Base-by-base conservation (phyloP, 2,888 invertebrate genomes). In the Neoascia interrupta region DNA sequence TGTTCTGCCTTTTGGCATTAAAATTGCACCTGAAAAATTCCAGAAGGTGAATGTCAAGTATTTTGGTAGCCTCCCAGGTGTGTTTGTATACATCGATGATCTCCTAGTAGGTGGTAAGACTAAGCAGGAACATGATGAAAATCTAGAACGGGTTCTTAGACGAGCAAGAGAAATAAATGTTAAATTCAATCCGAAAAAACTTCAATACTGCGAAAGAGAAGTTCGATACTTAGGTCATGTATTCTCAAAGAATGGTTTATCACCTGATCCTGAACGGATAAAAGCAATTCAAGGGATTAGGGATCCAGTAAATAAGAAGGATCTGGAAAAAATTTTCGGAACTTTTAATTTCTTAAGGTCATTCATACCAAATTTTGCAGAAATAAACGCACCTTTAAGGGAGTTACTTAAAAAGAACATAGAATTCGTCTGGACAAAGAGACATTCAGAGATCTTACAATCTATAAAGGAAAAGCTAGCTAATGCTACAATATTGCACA, bases 391-490 rank as follows among this genome's bases (percentile, higher is more conserved):
- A 5, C 80, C 81, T 47, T 64, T 82, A 70, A 39, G 34, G 6
- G 47, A 8, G 4, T 41, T 83, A 43, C 75, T 84, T 66, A 83
- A 81, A 81, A 81, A 83, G 72, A 75, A 83, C 74, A 19, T 79
- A 43, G n/a, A 54, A 51, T 83, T 69, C 53, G 11, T 18, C 26
- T 83, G 83, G 84, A 54, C 51, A 16, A 23, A 23, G 36, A 56
- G 61, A 37, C 82, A 83, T 54, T 10, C 63, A 5, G 39, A 63
- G 31, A 49, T 23, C 61, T 81, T 82, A 53, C 49, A 51, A 51
- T 80, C 72, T 68, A 81, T 82, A 34, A 81, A 84, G n/a, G 10
- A 31, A n/a, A n/a, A 8, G 8, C 8, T 31, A 31, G 76, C 8
- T n/a, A 31, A 31, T n/a, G 31, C 31, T n/a, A 31, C 31, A 8